Percentiles rank a stretch among this genome's conserved stretches.
Evolutionary conservation across 2,797 vertebrate species (phyloP).

Genomic region (Scleropages formosus): DNA sequence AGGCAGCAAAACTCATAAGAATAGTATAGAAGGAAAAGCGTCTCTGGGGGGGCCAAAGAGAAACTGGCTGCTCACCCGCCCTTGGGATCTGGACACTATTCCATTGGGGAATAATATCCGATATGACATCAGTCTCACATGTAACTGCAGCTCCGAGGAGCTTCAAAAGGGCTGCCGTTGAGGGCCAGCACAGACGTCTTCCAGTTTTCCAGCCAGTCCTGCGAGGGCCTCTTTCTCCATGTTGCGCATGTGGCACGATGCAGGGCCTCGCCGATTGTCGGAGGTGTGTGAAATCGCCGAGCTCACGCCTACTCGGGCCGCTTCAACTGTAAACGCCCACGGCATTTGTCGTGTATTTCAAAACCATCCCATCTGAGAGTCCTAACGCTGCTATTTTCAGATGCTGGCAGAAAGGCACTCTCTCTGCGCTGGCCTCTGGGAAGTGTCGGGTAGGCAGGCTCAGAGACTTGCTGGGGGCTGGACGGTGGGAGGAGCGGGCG

Average conservation of each 20-base stretch:
- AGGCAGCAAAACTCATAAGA: no score
- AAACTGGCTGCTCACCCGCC: no score
- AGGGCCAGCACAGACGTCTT: conserved; percentile 45
- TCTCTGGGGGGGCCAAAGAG: no score
- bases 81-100: no score
- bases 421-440: conserved; percentile 45
- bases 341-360: conserved; percentile 65
- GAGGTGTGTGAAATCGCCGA: conserved; percentile 52
- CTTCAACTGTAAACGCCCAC: conserved; percentile 40
- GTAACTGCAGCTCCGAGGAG: conserved; percentile 16
- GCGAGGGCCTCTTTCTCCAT: conserved; percentile 37
- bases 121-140: conserved; percentile 29
- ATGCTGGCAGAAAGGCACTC: conserved; percentile 69
- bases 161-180: conserved; percentile 32
- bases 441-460: conserved; percentile 26
- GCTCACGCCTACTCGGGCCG: conserved; percentile 12
- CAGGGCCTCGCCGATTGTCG: conserved; percentile 43
- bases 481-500: conserved; percentile 43
- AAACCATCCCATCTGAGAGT: conserved; percentile 69
- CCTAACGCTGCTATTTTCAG: conserved; percentile 66
- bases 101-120: background rate
- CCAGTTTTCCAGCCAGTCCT: conserved; percentile 18
- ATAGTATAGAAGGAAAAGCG: no score
- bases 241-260: conserved; percentile 28
- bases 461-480: conserved; percentile 25